These are phyloP conservation scores for Bryconaethiops microstoma DNA, from an alignment of 2,797 vertebrate species.

Conservation along the genomic window DNA sequence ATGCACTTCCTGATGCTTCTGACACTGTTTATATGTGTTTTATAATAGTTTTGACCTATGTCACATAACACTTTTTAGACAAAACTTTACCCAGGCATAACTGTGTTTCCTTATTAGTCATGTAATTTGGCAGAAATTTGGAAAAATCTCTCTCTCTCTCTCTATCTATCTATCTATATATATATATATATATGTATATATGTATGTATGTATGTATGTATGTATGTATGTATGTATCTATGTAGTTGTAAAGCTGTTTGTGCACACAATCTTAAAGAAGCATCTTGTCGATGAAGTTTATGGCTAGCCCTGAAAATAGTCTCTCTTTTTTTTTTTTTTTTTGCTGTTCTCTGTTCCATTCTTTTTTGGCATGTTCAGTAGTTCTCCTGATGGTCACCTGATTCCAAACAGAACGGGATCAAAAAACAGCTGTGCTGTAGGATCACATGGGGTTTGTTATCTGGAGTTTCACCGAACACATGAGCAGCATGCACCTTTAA, in stretches of 20 bases:
- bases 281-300: not conserved
- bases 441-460: constrained; percentile 23
- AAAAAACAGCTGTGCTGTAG: not conserved
- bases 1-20: too few species aligned
- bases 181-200: too few species aligned
- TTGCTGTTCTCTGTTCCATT: not conserved
- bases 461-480: constrained; percentile 13
- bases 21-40: not conserved
- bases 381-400: constrained; percentile 14
- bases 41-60: too few species aligned
- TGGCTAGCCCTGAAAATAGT: not conserved
- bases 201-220: too few species aligned
- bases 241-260: not conserved
- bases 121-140: too few species aligned
- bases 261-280: not conserved
- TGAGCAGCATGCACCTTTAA: not conserved
- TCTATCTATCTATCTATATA: too few species aligned
- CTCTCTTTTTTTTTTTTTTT: not conserved
- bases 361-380: not conserved
- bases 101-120: too few species aligned
- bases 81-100: too few species aligned
- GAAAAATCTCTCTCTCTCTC: too few species aligned
- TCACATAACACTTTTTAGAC: too few species aligned
- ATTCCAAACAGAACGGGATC: not conserved
- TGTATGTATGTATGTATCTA: too few species aligned